Evolutionary conservation across 2,113 vertebrate genomes (phyloP).

Genomic region (Microtus oregoni): DNA sequence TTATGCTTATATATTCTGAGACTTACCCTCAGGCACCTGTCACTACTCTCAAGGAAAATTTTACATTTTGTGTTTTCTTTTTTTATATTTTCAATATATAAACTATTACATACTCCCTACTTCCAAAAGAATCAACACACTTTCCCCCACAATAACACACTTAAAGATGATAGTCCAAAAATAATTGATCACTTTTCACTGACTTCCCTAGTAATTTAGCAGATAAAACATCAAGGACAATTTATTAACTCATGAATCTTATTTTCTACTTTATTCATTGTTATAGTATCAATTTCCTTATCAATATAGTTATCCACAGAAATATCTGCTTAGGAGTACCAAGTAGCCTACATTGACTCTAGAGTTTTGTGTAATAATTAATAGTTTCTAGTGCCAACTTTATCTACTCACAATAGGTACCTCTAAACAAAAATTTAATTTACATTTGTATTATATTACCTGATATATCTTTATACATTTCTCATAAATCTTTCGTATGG

Average conservation of each 20-base stretch:
- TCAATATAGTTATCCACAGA: not conserved
- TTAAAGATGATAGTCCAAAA: not conserved
- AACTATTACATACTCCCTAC: accelerated
- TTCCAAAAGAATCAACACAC: not conserved
- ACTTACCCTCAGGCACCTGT: not conserved
- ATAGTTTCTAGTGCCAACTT: not conserved
- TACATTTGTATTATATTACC: not conserved
- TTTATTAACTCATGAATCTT: not conserved
- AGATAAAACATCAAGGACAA: not conserved
- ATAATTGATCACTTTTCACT: not conserved
- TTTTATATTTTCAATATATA: not conserved
- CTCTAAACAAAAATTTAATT: not conserved
- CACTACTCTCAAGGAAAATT: conserved; percentile 28
- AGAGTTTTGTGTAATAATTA: not conserved
- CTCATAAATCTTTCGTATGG: not conserved
- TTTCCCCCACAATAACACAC: not conserved
- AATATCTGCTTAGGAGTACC: not conserved
- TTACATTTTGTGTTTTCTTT: not conserved
- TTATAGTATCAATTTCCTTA: not conserved
- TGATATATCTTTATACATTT: not conserved
- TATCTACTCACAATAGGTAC: not conserved
- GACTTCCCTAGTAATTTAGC: not conserved
- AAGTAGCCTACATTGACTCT: not conserved
- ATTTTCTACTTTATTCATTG: not conserved
- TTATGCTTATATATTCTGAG: not conserved